A percentile compares a stretch with the other conserved stretches of the same genome.
These are phyloP conservation scores for Limnephilus marmoratus DNA, from an alignment of 2,888 invertebrate genomes.

Conservation along the genomic window DNA sequence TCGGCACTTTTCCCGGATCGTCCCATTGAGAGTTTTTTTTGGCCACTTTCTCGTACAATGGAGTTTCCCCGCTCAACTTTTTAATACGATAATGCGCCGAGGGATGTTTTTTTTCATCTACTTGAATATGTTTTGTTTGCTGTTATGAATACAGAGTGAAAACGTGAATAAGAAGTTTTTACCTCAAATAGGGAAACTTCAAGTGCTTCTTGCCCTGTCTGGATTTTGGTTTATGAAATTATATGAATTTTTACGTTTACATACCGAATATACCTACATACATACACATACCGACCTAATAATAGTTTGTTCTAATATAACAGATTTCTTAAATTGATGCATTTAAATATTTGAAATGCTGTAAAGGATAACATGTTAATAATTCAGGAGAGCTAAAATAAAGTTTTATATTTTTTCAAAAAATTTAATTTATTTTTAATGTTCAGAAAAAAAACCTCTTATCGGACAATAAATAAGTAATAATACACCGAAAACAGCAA, in stretches of 20 bases:
- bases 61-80: slow-evolving; percentile 15
- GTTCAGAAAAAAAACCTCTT: too few relatives aligned
- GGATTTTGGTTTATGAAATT: neutral
- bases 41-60: slow-evolving; percentile 4
- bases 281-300: too few relatives aligned
- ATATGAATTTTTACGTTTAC: neutral
- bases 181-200: neutral
- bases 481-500: too few relatives aligned
- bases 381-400: too few relatives aligned
- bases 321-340: too few relatives aligned
- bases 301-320: too few relatives aligned
- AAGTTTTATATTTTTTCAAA: too few relatives aligned
- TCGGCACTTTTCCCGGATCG: neutral
- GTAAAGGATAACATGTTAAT: too few relatives aligned
- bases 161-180: neutral
- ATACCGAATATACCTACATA: too few relatives aligned
- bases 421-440: too few relatives aligned
- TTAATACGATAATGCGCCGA: slow-evolving; percentile 26
- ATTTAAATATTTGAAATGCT: too few relatives aligned
- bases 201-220: neutral
- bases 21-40: neutral
- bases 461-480: too few relatives aligned
- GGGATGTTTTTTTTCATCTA: slow-evolving; percentile 5
- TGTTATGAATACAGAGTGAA: slow-evolving; percentile 12
- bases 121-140: slow-evolving; percentile 23